Evolutionary conservation across 2,113 vertebrate genomes (phyloP).

Genomic region (Gracilinanus agilis): DNA sequence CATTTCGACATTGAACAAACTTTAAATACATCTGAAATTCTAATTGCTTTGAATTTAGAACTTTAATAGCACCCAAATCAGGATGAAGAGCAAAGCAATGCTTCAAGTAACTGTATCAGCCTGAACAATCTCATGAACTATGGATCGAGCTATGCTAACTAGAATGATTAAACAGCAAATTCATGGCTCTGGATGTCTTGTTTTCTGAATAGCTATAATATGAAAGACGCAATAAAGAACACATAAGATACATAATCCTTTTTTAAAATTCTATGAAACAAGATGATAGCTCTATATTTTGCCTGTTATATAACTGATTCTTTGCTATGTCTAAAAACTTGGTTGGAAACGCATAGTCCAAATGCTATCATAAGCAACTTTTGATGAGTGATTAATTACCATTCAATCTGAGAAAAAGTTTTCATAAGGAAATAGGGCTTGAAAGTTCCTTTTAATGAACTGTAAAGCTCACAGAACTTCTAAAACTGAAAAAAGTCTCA

Average conservation of each 20-base stretch:
- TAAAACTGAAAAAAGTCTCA: background rate
- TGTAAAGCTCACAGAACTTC: background rate
- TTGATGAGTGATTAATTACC: background rate
- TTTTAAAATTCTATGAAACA: background rate
- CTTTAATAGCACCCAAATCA: background rate
- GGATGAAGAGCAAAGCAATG: background rate
- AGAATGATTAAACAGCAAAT: too few species aligned
- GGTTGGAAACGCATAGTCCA: background rate
- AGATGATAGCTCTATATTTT: background rate
- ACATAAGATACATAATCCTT: background rate
- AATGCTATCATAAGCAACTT: background rate
- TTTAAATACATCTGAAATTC: background rate
- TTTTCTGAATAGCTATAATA: background rate
- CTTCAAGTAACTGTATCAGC: background rate
- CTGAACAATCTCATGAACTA: background rate
- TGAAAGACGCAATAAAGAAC: background rate
- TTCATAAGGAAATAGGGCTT: background rate
- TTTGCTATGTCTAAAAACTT: background rate
- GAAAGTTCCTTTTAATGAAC: background rate
- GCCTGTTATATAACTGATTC: too few species aligned
- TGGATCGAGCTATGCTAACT: too few species aligned
- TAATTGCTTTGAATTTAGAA: background rate
- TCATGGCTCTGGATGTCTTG: background rate
- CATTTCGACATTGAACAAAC: background rate
- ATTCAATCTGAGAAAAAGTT: too few species aligned